Base-by-base conservation (phyloP, 2,888 invertebrate genomes). In the Monopis laevigella region DNA sequence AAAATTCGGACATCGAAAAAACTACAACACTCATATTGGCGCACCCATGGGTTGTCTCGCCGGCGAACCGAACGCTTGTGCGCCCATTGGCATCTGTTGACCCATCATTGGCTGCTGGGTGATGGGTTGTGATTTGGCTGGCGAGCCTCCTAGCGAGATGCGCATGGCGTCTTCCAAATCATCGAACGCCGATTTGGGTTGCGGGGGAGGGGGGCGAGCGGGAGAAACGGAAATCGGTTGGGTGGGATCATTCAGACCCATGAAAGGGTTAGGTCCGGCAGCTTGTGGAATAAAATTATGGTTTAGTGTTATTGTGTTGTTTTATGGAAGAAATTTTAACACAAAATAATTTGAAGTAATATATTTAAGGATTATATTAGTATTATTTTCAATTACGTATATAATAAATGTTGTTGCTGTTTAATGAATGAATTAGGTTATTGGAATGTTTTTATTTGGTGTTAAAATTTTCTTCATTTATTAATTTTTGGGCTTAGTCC, bases 101-200 rank as follows among this genome's bases (percentile, higher is more conserved):
- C 71, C 67, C 57, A 70, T 72, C 48, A 65, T 65, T 48, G 63
- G 65, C 44, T 32, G 42, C 36, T 40, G 42, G 17, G 43, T 40
- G 29, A 40, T 45, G 19, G 47, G 47, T 27, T 42, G 34, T 53
- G 51, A 55, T 11, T 70, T 71, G 41, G 75, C 72, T 39, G 86
- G 86, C 41, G 86, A 86, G 44, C 86, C 85, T 39, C 87, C 87
- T 55, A 88, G 81, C 39, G 86, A 86, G 82, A 86, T 84, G 44
- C 86, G 78, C 73, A 88, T 87, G 43, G 83, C 86, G 56, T 87
- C 86, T 56, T 87, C 87, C 49, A 88, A 81, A 54, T 87, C 87
- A 57, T 87, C 87, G 62, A 87, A 84, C 24, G 87, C 87, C 51
- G 85, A 86, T 55, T 86, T 87, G 41, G 78, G 77, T 46, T 73